Percentiles rank a stretch among this genome's conserved stretches.
Conservation (phyloP, 2,888 invertebrate species). For the Ectemnius continuus region DNA sequence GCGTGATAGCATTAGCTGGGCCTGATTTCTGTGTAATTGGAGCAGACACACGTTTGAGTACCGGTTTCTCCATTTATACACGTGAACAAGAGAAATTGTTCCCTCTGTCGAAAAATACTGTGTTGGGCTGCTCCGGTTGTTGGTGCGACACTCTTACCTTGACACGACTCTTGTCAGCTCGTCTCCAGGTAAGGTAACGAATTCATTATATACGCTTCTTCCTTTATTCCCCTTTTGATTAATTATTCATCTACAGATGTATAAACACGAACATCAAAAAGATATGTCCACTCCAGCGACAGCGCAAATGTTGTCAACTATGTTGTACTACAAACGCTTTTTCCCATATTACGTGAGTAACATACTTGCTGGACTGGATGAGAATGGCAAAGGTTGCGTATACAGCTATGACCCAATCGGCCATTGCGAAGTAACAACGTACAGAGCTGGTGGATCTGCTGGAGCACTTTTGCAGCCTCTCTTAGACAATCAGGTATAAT, state of each 20-base stretch:
- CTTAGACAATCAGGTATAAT: conserved; percentile 91
- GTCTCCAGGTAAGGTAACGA: conserved; percentile 84
- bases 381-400: conserved; percentile 95
- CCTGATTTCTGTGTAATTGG: conserved; percentile 97
- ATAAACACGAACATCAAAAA: conserved; percentile 95
- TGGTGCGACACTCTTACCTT: conserved; percentile 98
- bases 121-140: conserved; percentile 97
- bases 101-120: conserved; percentile 87
- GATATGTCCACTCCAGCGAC: conserved; percentile 94
- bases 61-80: conserved; percentile 94
- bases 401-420: conserved; percentile 99
- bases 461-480: conserved; percentile 95
- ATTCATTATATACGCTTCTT: not conserved
- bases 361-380: conserved; percentile 95
- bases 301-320: conserved; percentile 97
- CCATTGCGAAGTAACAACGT: conserved; percentile 91
- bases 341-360: conserved; percentile 99
- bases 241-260: conserved; percentile 83
- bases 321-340: conserved; percentile 97
- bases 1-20: conserved; percentile 96
- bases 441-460: conserved; percentile 94
- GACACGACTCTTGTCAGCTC: conserved; percentile 89
- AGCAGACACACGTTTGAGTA: conserved; percentile 95
- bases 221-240: not conserved
- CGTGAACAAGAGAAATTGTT: conserved; percentile 94